Evolutionary conservation across 1,140 invertebrate species (phyloP).

Genomic region (Drosophila kikkawai): DNA sequence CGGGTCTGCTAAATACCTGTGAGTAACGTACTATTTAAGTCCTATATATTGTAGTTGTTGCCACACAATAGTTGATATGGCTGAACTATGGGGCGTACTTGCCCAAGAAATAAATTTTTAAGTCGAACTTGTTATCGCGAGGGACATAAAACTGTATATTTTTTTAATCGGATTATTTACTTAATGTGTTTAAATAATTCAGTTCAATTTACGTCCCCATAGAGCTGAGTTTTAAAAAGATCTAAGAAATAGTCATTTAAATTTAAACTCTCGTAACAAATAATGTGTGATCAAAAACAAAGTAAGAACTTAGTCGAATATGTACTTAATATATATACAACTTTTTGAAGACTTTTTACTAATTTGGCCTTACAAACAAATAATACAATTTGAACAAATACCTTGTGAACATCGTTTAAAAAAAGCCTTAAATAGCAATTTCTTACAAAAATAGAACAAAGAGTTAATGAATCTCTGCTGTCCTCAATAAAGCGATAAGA

Average conservation of each 20-base stretch:
- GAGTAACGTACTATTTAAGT: conserved; percentile 17
- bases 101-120: neutral
- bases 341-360: neutral
- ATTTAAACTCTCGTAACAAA: neutral
- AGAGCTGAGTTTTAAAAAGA: neutral
- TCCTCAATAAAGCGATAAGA: conserved; percentile 29
- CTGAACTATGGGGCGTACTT: neutral
- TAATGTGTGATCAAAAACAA: neutral
- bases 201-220: neutral
- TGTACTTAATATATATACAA: neutral
- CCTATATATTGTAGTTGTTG: neutral
- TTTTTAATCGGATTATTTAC: neutral
- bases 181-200: neutral
- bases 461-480: conserved; percentile 13
- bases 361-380: neutral
- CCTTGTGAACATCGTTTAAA: too few relatives aligned
- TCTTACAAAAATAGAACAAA: conserved; percentile 11
- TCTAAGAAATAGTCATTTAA: neutral
- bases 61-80: neutral
- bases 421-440: neutral
- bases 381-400: neutral
- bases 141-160: neutral
- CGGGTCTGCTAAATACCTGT: conserved; percentile 33
- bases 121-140: neutral
- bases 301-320: neutral